Conservation (phyloP, 1,140 invertebrate genomes). For the Oryzaephilus surinamensis region DNA sequence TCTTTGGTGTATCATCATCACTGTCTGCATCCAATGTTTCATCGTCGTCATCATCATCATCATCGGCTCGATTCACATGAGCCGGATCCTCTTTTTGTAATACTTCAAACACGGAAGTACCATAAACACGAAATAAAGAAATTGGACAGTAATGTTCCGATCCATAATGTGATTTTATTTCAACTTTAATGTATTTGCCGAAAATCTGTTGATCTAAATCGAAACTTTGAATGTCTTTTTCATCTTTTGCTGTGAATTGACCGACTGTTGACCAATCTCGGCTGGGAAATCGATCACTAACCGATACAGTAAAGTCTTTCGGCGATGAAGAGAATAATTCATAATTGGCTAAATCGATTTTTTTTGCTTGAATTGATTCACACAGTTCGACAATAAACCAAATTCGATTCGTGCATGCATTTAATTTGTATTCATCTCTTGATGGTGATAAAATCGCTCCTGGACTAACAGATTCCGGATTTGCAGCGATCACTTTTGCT, state of each 20-base stretch:
- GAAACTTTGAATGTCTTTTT: slow-evolving; percentile 81
- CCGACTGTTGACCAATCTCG: slow-evolving; percentile 86
- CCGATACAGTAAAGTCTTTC: slow-evolving; percentile 75
- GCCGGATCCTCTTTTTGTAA: slow-evolving; percentile 63
- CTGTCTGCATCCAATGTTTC: slow-evolving; percentile 34
- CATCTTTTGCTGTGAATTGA: slow-evolving; percentile 77
- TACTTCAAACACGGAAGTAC: slow-evolving; percentile 84
- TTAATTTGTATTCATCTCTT: slow-evolving; percentile 95
- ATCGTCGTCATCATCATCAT: slow-evolving; percentile 54
- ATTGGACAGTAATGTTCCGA: slow-evolving; percentile 96
- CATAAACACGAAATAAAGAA: slow-evolving; percentile 82
- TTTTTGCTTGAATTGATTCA: slow-evolving; percentile 89
- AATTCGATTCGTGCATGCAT: slow-evolving; percentile 81
- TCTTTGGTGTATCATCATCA: slow-evolving; percentile 44
- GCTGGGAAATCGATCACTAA: slow-evolving; percentile 60
- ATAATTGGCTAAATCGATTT: slow-evolving; percentile 93
- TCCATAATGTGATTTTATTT: slow-evolving; percentile 87
- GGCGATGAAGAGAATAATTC: slow-evolving; percentile 97
- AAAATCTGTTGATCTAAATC: slow-evolving; percentile 67
- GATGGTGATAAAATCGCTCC: slow-evolving; percentile 76
- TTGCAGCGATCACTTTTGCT: slow-evolving; percentile 87
- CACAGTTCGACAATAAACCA: slow-evolving; percentile 98
- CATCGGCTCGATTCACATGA: slow-evolving; percentile 39
- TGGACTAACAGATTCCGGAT: slow-evolving; percentile 80
- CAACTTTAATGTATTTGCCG: slow-evolving; percentile 88